Evolutionary conservation across 2,888 invertebrate genomes (phyloP).

Genomic region (Branchipolynoe longqiensis): DNA sequence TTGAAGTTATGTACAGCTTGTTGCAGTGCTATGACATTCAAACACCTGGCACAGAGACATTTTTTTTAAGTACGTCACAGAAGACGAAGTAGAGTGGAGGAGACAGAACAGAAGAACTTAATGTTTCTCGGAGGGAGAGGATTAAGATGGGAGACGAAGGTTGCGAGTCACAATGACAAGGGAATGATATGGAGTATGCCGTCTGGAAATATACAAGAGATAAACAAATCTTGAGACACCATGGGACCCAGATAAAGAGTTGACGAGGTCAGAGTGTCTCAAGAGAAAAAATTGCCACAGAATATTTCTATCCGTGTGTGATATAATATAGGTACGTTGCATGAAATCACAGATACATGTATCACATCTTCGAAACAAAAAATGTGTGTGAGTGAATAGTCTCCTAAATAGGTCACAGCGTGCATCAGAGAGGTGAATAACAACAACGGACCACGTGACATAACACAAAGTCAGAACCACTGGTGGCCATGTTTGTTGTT

Average conservation of each 20-base stretch:
- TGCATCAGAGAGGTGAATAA: conserved; percentile 51
- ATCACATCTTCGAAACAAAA: conserved; percentile 8
- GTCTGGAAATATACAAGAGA: conserved; percentile 43
- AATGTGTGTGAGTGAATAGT: conserved; percentile 42
- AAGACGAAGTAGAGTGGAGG: background rate
- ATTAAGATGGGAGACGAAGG: background rate
- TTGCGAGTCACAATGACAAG: background rate
- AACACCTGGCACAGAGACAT: conserved; percentile 50
- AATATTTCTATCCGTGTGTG: conserved; percentile 27
- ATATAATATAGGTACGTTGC: conserved; percentile 53
- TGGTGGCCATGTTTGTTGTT: background rate
- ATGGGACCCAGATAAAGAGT: conserved; percentile 41
- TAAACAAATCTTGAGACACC: conserved; percentile 40
- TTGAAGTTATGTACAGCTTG: conserved; percentile 30
- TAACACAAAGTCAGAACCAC: conserved; percentile 12
- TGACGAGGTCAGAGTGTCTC: conserved; percentile 22
- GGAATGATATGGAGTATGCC: conserved; percentile 51
- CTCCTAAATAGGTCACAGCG: conserved; percentile 20
- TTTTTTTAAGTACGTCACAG: too few species aligned
- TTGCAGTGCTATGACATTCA: conserved; percentile 14
- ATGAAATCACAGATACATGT: conserved; percentile 55
- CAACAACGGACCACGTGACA: conserved; percentile 37
- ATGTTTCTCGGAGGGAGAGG: background rate
- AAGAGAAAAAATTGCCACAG: conserved; percentile 55
- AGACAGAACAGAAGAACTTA: background rate